phyloP scores from a whole-genome alignment of 2,113 vertebrate species.

The Coturnix japonica region DNA sequence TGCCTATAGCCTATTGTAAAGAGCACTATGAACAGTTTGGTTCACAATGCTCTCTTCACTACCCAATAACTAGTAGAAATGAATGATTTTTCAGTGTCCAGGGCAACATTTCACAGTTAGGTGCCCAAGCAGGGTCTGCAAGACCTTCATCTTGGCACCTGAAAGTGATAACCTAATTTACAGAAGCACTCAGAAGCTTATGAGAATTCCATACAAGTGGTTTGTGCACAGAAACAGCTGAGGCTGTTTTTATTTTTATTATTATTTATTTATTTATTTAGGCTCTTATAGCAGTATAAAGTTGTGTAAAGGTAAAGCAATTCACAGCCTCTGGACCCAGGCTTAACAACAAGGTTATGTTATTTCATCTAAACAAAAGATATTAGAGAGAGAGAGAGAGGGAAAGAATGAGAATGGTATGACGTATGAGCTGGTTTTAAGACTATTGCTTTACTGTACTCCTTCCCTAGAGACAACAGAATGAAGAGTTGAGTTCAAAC shows the following conservation, averaged over 20 bases:
- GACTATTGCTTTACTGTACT: neutral
- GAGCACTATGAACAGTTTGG: neutral
- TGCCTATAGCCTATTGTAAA: neutral
- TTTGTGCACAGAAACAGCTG: neutral
- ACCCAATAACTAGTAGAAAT: neutral
- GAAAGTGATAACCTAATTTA: constrained; percentile 5
- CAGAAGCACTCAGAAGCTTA: neutral
- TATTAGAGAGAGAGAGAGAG: neutral
- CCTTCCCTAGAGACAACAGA: neutral
- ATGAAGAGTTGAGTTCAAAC: neutral
- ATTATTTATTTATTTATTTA: too few relatives aligned
- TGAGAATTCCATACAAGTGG: constrained; percentile 8
- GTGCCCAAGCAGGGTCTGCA: neutral
- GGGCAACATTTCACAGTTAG: neutral
- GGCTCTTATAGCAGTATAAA: neutral
- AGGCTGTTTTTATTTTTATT: too few relatives aligned
- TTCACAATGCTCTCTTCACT: neutral
- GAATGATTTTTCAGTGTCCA: neutral
- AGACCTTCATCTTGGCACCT: neutral
- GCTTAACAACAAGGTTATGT: neutral
- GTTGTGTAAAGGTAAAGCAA: neutral
- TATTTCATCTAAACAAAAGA: constrained; percentile 1
- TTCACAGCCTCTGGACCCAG: neutral
- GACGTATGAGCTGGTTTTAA: neutral
- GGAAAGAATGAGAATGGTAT: neutral